Base-by-base conservation (phyloP, 1,140 invertebrate species). In the Pseudomyrmex gracilis region DNA sequence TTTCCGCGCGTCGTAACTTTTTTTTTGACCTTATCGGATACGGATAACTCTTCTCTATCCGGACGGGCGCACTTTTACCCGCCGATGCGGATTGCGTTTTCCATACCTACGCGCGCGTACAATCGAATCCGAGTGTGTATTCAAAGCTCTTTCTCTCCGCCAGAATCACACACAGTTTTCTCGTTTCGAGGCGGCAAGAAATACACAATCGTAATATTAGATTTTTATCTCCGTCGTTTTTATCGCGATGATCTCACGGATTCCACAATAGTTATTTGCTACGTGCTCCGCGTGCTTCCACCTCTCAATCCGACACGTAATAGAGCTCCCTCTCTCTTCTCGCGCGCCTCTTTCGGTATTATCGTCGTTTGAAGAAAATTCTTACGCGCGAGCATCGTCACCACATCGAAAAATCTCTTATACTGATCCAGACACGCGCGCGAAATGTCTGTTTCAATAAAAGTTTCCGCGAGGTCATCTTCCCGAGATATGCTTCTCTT, bases 1-100 rank as follows among this genome's bases (percentile, higher is more conserved):
- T 86, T 82, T 77, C 66, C 45, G 66, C 55, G 76, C 53, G 53
- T 71, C 76, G 66, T 70, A 71, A 80, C 53, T 80, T 67, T 77
- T 77, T 64, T 80, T 80, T 70, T 43, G 43, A 58, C 66, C 76
- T 71, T 80, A 80, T 80, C 76, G 76, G 55, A 80, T 80, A 80
- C 66, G 66, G 53, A 80, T 80, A 80, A 80, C 76, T 80, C 64
- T 80, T 80, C 71, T n/a, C 66, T 49, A 80, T 34, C 0, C 34
- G 34, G 34, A 34, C 43, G 53, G 43, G 22, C 53, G 76, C 51
- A 55, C 58, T 10, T 66, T 80, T 80, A 70, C 58, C 55, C 76
- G 43, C 53, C 76, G 8, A 70, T 80, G 66, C 66, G 76, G 66
- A 71, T 80, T 80, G 76, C 45, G 66, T 43, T 80, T 80, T 71